Evolutionary conservation across 2,888 invertebrate species (phyloP), one percentile per base, ranked within the genome.

Genomic region (Drosophila sordidapex): DNA sequence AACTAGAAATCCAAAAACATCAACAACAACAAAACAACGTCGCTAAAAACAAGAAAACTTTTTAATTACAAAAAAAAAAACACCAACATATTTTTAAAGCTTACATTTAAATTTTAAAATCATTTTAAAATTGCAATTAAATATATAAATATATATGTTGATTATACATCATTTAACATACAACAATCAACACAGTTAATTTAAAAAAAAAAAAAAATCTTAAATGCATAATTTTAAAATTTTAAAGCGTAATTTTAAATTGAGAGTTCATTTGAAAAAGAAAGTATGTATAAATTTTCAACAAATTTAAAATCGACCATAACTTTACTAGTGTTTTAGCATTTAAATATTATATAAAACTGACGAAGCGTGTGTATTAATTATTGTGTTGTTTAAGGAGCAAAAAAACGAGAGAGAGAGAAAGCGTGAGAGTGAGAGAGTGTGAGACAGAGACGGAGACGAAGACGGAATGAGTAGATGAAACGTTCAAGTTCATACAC

Each of bases 351-450:
- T 79, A 80, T 81, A 81, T 87, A 90, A 91, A 91, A 91, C 90
- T 91, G 91, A 91, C 91, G 92, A 91, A 92, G 92, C 83, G 90
- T 91, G 91, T 91, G 90, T 91, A 89, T 84, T 75, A 76, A 79
- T 71, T 73, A 89, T 81, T 83, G 89, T 90, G 88, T 91, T 91
- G 81, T 89, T 90, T 82, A 81, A 81, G 61, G 64, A 80, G 76
- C 75, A 51, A 46, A 66, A 64, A 46, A 64, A 38, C 64, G 46
- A 67, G 15, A 57, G 40, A 76, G 46, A 67, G 35, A 61, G 53
- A 63, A n/a, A 58, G 15, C 8, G 46, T n/a, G 29, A 67, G 15
- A 67, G 27, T 51, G n/a, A 54, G 35, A 63, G 31, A 70, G 21
- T 65, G n/a, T 36, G 63, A 60, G 57, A 29, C 21, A 13, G 25